Evolutionary conservation across 2,113 vertebrate species (phyloP).

Genomic region (Prinia subflava): DNA sequence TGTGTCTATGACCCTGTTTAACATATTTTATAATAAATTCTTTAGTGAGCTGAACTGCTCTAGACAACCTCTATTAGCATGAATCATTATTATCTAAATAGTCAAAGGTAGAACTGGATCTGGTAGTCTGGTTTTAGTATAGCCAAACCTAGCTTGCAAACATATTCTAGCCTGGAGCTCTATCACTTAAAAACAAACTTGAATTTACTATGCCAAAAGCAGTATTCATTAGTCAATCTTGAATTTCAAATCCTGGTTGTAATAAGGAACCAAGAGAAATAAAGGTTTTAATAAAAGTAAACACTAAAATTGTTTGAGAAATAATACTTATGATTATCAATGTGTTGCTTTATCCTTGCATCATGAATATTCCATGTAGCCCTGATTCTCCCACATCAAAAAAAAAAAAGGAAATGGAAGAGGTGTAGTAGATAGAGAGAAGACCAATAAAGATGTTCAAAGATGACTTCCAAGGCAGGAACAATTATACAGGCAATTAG

Average conservation of each 20-base stretch:
- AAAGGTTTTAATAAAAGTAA: not conserved
- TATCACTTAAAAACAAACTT: constrained; percentile 9
- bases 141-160: constrained; percentile 16
- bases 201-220: constrained; percentile 3
- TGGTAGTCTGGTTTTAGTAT: constrained; percentile 41
- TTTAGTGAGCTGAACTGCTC: constrained; percentile 3
- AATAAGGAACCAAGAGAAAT: not conserved
- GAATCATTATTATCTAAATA: constrained; percentile 52
- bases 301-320: not conserved
- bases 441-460: not conserved
- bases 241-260: constrained; percentile 12
- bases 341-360: not conserved
- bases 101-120: constrained; percentile 42
- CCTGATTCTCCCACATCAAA: not conserved
- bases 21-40: constrained; percentile 36
- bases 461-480: not conserved
- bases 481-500: not conserved
- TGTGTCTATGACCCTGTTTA: not conserved
- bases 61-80: constrained; percentile 26
- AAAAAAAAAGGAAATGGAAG: not conserved
- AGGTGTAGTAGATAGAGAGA: not conserved
- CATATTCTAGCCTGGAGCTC: constrained; percentile 20
- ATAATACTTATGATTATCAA: not conserved
- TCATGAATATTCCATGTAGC: not conserved
- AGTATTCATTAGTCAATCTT: not conserved